Evolutionary conservation across 1,140 invertebrate species (phyloP).

Genomic region (Leptinotarsa defecta): DNA sequence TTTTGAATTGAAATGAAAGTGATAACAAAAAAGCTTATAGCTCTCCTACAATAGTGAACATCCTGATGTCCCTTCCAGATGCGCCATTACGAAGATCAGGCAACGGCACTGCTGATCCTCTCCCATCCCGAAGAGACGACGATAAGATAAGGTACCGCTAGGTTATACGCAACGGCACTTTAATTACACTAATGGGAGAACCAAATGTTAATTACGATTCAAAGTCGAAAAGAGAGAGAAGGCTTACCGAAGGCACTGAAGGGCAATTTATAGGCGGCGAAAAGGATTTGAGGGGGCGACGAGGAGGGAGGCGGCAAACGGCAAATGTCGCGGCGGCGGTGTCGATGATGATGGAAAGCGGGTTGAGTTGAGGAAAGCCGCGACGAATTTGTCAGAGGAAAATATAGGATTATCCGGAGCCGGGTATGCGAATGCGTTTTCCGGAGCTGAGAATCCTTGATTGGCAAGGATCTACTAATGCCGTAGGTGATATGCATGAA

Average conservation of each 20-base stretch:
- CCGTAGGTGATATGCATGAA: no score
- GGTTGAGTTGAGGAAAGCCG: constrained; percentile 3
- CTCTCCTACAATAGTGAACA: no score
- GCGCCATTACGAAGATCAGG: neutral
- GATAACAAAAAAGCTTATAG: no score
- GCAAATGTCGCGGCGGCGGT: constrained; percentile 6
- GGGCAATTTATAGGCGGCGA: constrained; percentile 17
- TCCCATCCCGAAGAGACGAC: neutral
- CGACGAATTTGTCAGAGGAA: neutral
- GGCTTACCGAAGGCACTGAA: constrained; percentile 13
- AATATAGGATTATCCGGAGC: neutral
- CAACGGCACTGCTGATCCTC: constrained; percentile 3
- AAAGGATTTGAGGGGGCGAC: neutral
- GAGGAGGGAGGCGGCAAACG: neutral
- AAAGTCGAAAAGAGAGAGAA: constrained; percentile 66
- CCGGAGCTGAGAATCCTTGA: neutral
- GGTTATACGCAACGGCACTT: constrained; percentile 62
- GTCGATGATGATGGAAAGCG: constrained; percentile 5
- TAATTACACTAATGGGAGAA: constrained; percentile 74
- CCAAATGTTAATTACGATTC: constrained; percentile 75
- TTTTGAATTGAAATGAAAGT: no score
- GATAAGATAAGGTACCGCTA: constrained; percentile 56
- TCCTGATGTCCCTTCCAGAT: no score
- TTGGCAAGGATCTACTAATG: no score
- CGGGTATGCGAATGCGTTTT: neutral